phyloP scores from a whole-genome alignment of 2,113 vertebrate species.

The Anguilla rostrata region DNA sequence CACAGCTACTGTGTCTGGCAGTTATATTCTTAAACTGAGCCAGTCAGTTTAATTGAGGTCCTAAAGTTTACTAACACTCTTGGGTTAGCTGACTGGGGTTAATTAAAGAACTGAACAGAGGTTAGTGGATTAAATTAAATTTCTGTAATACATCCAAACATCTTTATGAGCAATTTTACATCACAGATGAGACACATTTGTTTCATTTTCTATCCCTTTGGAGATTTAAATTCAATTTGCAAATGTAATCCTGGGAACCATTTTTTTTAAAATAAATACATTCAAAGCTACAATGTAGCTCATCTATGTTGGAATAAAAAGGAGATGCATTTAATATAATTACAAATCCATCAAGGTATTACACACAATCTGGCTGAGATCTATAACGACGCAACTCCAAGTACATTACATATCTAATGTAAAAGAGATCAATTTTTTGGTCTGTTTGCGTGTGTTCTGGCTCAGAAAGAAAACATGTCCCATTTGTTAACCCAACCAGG shows the following conservation, averaged over 20 bases:
- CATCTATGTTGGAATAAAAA: not conserved
- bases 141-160: not conserved
- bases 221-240: not conserved
- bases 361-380: not conserved
- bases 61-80: conserved; percentile 30
- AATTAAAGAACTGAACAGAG: conserved; percentile 40
- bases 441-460: not conserved
- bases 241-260: not conserved
- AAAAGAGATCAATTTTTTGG: not conserved
- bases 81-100: conserved; percentile 36
- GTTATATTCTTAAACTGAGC: conserved; percentile 34
- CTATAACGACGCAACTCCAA: no score
- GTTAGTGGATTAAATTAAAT: not conserved
- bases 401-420: not conserved
- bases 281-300: not conserved
- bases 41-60: conserved; percentile 33
- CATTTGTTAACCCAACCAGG: not conserved
- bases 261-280: not conserved
- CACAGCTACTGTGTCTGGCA: not conserved
- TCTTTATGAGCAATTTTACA: not conserved
- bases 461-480: not conserved
- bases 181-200: not conserved
- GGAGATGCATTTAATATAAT: not conserved
- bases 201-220: not conserved
- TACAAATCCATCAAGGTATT: not conserved